phyloP scores from a whole-genome alignment of 2,888 invertebrate species.

The Monoplex corrugatus region DNA sequence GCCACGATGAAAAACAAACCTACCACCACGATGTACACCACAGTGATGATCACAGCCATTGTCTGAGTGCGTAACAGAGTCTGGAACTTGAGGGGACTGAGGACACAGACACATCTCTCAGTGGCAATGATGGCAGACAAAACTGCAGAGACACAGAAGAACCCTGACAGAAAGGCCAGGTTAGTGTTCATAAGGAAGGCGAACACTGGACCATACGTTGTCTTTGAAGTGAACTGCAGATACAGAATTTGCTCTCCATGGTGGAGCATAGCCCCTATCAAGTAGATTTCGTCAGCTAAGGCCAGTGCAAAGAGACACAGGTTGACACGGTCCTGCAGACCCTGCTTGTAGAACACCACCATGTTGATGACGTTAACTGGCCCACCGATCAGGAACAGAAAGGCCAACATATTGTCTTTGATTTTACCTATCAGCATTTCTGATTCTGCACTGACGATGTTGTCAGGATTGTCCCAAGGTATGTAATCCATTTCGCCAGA shows the following conservation, averaged over 20 bases:
- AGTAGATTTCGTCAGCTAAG: background rate
- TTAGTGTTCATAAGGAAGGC: background rate
- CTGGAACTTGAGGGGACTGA: constrained; percentile 5
- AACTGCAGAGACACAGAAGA: background rate
- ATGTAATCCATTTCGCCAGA: background rate
- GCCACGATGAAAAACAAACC: background rate
- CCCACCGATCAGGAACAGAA: constrained; percentile 22
- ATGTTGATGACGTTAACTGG: constrained; percentile 32
- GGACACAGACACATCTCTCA: constrained; percentile 25
- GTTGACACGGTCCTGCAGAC: constrained; percentile 25
- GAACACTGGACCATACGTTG: background rate
- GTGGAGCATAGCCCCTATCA: background rate
- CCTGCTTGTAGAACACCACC: constrained; percentile 34
- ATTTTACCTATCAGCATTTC: background rate
- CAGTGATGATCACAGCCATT: background rate
- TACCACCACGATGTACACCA: background rate
- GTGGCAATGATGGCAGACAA: constrained; percentile 10
- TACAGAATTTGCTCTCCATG: background rate
- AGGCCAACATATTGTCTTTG: background rate
- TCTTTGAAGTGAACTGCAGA: background rate
- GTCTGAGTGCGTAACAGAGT: constrained; percentile 16
- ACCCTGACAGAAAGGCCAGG: background rate
- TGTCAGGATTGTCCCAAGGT: constrained; percentile 26
- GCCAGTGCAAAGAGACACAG: constrained; percentile 36
- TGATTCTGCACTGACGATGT: background rate